Evolutionary conservation across 2,888 invertebrate genomes (phyloP).

Genomic region (Erannis defoliaria): DNA sequence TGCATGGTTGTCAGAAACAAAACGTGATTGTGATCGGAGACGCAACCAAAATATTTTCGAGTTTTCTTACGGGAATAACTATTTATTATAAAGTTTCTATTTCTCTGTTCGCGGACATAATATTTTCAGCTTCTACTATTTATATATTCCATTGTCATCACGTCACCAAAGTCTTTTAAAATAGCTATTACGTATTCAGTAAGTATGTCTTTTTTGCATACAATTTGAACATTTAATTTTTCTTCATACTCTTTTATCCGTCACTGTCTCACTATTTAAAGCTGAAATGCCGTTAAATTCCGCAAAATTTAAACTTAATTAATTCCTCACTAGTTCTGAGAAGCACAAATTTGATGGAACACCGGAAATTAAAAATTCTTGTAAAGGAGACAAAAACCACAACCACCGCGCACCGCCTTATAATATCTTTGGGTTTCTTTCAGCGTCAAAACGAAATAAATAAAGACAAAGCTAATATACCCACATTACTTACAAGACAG

Average conservation of each 20-base stretch:
- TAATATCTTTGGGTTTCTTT: background rate
- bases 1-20: slow-evolving; percentile 29
- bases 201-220: background rate
- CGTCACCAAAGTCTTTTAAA: slow-evolving; percentile 5
- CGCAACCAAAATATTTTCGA: slow-evolving; percentile 29
- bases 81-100: slow-evolving; percentile 18
- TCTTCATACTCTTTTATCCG: background rate
- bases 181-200: slow-evolving; percentile 2
- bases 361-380: slow-evolving; percentile 79
- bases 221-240: background rate
- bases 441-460: too few relatives aligned
- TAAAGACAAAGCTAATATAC: too few relatives aligned
- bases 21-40: slow-evolving; percentile 6
- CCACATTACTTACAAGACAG: too few relatives aligned
- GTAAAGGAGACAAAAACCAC: slow-evolving; percentile 49
- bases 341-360: slow-evolving; percentile 48
- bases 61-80: slow-evolving; percentile 12
- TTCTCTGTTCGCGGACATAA: slow-evolving; percentile 15
- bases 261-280: background rate
- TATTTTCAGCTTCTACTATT: slow-evolving; percentile 9
- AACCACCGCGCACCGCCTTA: slow-evolving; percentile 42
- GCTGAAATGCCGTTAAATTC: background rate
- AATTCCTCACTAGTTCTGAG: slow-evolving; percentile 49
- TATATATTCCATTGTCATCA: slow-evolving; percentile 14
- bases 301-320: slow-evolving; percentile 1